Percentiles rank a stretch among this genome's conserved stretches.
Evolutionary conservation across 2,797 vertebrate genomes (phyloP).

Genomic region (Labeo calbasu): DNA sequence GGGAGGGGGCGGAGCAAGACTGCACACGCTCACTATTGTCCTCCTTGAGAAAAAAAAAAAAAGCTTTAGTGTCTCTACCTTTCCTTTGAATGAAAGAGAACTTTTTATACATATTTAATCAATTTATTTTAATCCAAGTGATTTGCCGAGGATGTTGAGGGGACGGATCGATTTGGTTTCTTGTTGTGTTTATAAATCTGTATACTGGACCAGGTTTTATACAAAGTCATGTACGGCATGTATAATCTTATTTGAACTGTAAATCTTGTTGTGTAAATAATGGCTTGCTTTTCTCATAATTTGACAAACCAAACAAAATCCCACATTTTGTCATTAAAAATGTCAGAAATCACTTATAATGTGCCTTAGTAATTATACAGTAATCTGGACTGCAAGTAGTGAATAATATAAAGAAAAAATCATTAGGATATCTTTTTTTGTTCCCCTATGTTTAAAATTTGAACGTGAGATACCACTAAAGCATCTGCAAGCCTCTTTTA

Average conservation of each 20-base stretch:
- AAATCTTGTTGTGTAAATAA: constrained; percentile 20
- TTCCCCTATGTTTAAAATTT: constrained; percentile 9
- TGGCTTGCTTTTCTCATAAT: constrained; percentile 33
- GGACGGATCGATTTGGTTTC: constrained; percentile 50
- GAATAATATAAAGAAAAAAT: background rate
- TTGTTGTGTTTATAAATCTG: background rate
- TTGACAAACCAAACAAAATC: constrained; percentile 7
- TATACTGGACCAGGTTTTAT: constrained; percentile 30
- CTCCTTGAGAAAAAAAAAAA: constrained; percentile 50
- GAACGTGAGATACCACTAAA: constrained; percentile 34
- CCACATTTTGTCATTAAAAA: constrained; percentile 35
- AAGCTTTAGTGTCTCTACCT: constrained; percentile 60
- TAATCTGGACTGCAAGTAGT: constrained; percentile 34
- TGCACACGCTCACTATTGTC: constrained; percentile 37
- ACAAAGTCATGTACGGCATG: background rate
- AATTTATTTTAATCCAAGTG: constrained; percentile 31
- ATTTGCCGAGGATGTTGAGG: constrained; percentile 40
- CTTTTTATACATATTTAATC: constrained; percentile 46
- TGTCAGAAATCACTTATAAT: background rate
- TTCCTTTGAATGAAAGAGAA: constrained; percentile 62
- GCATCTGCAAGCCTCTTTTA: background rate
- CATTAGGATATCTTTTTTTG: background rate
- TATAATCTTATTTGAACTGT: background rate
- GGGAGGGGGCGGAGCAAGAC: constrained; percentile 55
- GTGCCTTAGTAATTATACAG: background rate